Base-by-base conservation (phyloP, 1,140 invertebrate genomes). In the Rhyacophila brunnea region DNA sequence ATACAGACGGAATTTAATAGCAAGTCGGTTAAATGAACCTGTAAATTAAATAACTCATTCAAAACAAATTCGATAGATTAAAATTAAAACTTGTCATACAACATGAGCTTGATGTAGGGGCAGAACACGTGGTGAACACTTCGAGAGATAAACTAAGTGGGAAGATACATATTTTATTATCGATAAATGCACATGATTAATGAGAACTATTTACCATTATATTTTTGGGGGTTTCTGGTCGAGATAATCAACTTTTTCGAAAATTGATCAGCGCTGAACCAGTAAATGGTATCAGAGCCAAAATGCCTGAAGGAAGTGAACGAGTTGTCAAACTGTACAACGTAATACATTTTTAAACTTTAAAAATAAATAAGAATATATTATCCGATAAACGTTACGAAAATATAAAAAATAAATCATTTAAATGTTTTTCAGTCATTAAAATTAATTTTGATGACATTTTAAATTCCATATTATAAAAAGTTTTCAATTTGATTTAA, bases 261-360 rank as follows among this genome's bases (percentile, higher is more conserved):
- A 42, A 54, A 60, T 55, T 56, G 58, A 60, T 54, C 58, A 60
- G 58, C 58, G 58, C 58, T 60, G 58, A 60, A 60, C 58, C 58
- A 60, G 58, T 32, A 15, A 23, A 56, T 6, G 53, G 43, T 53
- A 35, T 17, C 42, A 7, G 48, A 7, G 43, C 15, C 19, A 59
- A 58, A 35, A 28, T 34, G 54, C 44, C 28, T 58, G 32, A 38
- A 28, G 50, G 44, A 59, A 59, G 49, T 49, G 57, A 43, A 19
- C 17, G 57, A 52, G 49, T 49, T 59, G 57, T 52, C 57, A 53
- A 45, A 45, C 5, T 20, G 17, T 45, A 45, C 13, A 2, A 45
- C 23, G 15, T 40, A 40, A 3, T 40, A 15, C 15, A 40, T 15
- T 40, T 40, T 40, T n/a, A n/a, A 40, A 40, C 15, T 40, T 7